Evolutionary conservation across 2,797 vertebrate genomes (phyloP).

Genomic region (Moxostoma hubbsi): DNA sequence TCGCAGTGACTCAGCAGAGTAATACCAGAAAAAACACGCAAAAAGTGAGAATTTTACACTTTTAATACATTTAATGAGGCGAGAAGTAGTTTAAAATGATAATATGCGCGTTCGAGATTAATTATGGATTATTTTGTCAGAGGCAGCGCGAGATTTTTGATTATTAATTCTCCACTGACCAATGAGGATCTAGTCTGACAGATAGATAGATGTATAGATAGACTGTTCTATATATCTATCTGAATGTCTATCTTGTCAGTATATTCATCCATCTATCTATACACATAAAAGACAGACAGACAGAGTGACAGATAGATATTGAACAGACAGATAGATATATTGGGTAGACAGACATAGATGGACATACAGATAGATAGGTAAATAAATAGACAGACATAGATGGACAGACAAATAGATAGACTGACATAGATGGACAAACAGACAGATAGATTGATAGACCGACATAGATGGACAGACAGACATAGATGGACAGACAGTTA

Average conservation of each 20-base stretch:
- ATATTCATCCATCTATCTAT: no score
- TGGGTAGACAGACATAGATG: no score
- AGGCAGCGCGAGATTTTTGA: background rate
- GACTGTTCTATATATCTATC: no score
- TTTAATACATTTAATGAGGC: background rate
- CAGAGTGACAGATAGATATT: no score
- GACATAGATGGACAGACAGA: no score
- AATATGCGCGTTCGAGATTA: background rate
- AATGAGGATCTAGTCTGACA: background rate
- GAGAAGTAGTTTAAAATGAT: background rate
- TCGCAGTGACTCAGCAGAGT: conserved; percentile 34
- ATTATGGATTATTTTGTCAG: background rate
- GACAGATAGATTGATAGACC: background rate
- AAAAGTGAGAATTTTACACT: conserved; percentile 4
- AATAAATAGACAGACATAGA: no score
- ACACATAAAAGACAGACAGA: no score
- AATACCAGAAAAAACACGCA: background rate
- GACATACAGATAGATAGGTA: no score
- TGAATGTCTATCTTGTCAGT: no score
- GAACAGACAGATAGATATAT: no score
- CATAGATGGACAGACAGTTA: no score
- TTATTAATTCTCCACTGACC: background rate
- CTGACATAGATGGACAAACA: background rate
- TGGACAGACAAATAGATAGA: background rate
- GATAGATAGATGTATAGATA: background rate